Evolutionary conservation across 2,113 vertebrate species (phyloP), one percentile per base, ranked within the genome.

Genomic region (Hyaena hyaena): DNA sequence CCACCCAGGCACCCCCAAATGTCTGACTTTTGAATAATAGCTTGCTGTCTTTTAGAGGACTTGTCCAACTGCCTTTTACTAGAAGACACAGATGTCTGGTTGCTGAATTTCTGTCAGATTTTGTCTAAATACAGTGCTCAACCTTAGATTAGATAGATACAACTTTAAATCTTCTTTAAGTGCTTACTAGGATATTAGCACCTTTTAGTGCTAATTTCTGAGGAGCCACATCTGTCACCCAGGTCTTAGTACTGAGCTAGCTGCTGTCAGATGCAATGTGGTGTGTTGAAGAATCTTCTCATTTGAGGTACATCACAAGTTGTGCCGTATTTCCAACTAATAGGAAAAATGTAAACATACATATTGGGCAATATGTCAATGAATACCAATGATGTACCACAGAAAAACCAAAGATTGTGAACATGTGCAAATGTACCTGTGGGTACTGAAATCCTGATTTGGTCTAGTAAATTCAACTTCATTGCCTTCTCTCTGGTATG

Each of bases 21-120:
- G 48, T 96, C 91, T 94, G 45, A 91, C n/a, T 93, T 96, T 81
- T 96, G 76, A 86, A 7, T 93, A 85, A 85, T 77, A 63, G 17
- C n/a, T 96, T 94, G 26, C 39, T 96, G 11, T 95, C 55, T 97
- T 96, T 98, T 80, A 83, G 53, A 93, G 71, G 55, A 88, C 6
- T 77, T 93, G 88, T 96, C 73, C 63, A 92, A 24, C 50, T 94
- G 90, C 35, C 69, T 96, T 74, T 95, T 97, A 58, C 82, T 71
- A 66, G 14, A 39, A 97, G 81, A 76, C 53, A 81, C 45, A 90
- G 87, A 81, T 10, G 92, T 92, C 55, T 88, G 74, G 53, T 80
- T 92, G 65, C 71, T 95, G 39, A 85, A 85, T 96, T 92, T 94
- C 77, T 92, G 58, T 35, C 85, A 97, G 15, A 0, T 35, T 79